Base-by-base conservation (phyloP, 2,888 invertebrate species). In the Tetanocera ferruginea region DNA sequence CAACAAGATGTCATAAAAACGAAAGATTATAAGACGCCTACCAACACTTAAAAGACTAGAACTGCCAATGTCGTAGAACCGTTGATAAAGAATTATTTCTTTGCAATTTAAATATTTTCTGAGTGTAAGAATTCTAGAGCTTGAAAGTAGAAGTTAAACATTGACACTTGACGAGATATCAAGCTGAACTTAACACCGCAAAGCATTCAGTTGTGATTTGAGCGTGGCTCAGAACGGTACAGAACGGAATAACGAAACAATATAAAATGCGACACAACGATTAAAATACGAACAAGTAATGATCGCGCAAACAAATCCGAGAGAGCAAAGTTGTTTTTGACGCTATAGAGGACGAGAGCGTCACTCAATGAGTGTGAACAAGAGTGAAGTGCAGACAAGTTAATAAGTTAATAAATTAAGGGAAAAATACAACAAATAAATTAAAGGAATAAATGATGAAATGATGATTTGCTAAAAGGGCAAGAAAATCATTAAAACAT, bases 201-300 rank as follows among this genome's bases (percentile, higher is more conserved):
- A 79, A 71, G 77, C 81, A 81, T 81, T 85, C 87, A 87, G 88
- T 87, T 85, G 84, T 80, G 86, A 83, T 86, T 83, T 84, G 85
- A 87, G 84, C 86, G 85, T 81, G 85, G 82, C 84, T 85, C 83
- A 82, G 83, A 81, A 43, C 43, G 43, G 43, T 43, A 78, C 84
- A 85, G 84, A 83, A 82, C 86, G 77, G 28, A 79, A 77, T 73
- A 75, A 71, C 70, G 43, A 60, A 14, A 19, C n/a, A 43, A 14
- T 25, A 28, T 66, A 57, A 23, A 19, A 34, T 37, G 34, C 57
- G n/a, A 34, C 78, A 78, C 62, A n/a, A 62, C 17, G 23, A 34
- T 17, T 17, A 43, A 37, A 66, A 66, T 3, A 43, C 77, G 69
- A 19, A 67, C 25, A 43, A 19, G 4, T 49, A 77, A 9, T 25